A percentile compares a stretch with the other conserved stretches of the same genome.
Evolutionary conservation across 2,797 vertebrate species (phyloP).

Genomic region (Sciaenops ocellatus): DNA sequence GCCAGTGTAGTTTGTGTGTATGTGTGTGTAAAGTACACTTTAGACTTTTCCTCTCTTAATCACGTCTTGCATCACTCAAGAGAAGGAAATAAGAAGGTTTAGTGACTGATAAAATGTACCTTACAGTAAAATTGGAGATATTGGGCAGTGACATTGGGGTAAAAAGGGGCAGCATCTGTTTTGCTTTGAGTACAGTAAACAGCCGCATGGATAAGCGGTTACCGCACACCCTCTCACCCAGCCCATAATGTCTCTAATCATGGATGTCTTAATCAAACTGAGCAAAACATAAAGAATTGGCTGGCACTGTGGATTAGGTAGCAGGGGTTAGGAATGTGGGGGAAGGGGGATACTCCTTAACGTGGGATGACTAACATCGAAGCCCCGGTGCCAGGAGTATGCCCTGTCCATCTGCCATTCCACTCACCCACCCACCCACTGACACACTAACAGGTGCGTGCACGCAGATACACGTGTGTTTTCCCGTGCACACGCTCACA

Average conservation of each 20-base stretch:
- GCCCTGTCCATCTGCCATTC: slow-evolving; percentile 80
- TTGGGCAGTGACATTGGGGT: slow-evolving; percentile 20
- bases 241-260: slow-evolving; percentile 87
- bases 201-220: slow-evolving; percentile 57
- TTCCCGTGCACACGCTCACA: slow-evolving; percentile 57
- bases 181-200: slow-evolving; percentile 69
- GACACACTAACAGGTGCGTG: slow-evolving; percentile 79
- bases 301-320: slow-evolving; percentile 83
- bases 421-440: slow-evolving; percentile 74
- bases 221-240: slow-evolving; percentile 72
- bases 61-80: background rate
- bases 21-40: background rate
- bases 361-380: slow-evolving; percentile 81
- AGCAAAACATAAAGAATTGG: slow-evolving; percentile 84
- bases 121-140: slow-evolving; percentile 6
- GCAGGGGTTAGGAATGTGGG: slow-evolving; percentile 82
- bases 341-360: slow-evolving; percentile 74
- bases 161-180: slow-evolving; percentile 41
- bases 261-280: slow-evolving; percentile 87
- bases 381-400: slow-evolving; percentile 75
- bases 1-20: slow-evolving; percentile 2
- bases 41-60: background rate
- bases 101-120: slow-evolving; percentile 5
- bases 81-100: background rate
- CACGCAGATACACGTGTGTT: slow-evolving; percentile 71